Percentiles rank a stretch among this genome's conserved stretches.
These are phyloP conservation scores for Resseliella maxima DNA, from an alignment of 2,888 invertebrate species.

Conservation along the genomic window DNA sequence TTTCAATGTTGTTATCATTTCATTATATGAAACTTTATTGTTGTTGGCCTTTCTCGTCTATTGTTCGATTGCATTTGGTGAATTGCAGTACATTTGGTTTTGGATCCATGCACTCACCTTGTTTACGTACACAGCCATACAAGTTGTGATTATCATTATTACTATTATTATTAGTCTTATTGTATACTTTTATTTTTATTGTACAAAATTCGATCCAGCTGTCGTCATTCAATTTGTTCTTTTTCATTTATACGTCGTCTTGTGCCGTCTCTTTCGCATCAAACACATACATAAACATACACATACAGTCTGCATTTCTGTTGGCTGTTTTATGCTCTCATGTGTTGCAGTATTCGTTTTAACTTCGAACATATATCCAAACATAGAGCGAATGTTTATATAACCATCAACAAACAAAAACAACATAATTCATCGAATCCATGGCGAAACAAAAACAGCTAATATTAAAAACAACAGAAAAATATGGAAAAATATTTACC, in stretches of 20 bases:
- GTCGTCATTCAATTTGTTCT: slow-evolving; percentile 39
- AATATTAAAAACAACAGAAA: slow-evolving; percentile 32
- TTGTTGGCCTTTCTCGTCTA: slow-evolving; percentile 26
- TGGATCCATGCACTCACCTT: slow-evolving; percentile 5
- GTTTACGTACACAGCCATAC: background rate
- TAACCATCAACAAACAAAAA: background rate
- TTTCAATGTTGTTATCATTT: slow-evolving; percentile 42
- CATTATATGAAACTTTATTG: slow-evolving; percentile 29
- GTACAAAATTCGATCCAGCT: slow-evolving; percentile 53
- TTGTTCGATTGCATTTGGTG: slow-evolving; percentile 37
- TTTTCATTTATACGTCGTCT: slow-evolving; percentile 43
- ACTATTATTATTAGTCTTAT: slow-evolving; percentile 48
- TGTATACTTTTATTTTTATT: slow-evolving; percentile 37
- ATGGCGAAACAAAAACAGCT: slow-evolving; percentile 6
- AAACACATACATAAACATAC: background rate
- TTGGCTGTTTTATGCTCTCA: background rate
- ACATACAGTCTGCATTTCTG: background rate
- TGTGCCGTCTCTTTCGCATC: background rate
- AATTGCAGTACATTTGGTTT: background rate
- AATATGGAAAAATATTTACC: slow-evolving; percentile 40
- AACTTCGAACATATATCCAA: background rate
- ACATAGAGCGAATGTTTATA: slow-evolving; percentile 51
- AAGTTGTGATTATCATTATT: slow-evolving; percentile 38
- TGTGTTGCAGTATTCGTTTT: background rate
- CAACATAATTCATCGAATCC: background rate